phyloP scores from a whole-genome alignment of 1,140 invertebrate genomes.

The Nomia melanderi region DNA sequence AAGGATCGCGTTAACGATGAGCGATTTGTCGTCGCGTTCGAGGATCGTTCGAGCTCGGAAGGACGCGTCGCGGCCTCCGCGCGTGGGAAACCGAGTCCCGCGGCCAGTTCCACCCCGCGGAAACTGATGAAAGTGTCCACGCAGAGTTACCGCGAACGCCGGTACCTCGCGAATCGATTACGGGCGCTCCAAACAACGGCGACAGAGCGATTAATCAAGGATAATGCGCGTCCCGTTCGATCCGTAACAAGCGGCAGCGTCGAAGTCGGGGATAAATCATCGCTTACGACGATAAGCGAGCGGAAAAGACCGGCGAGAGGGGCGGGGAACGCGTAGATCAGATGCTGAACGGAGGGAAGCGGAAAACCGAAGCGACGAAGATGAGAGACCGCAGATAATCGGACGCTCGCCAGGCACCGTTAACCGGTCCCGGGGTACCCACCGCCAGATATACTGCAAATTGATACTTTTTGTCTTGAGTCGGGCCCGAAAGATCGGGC shows the following conservation, averaged over 20 bases:
- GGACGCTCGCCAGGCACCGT: slow-evolving; percentile 35
- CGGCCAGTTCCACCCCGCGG: neutral
- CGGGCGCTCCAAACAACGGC: no score
- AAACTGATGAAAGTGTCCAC: neutral
- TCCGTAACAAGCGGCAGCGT: neutral
- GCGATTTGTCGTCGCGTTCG: slow-evolving; percentile 52
- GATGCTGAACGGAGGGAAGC: slow-evolving; percentile 19
- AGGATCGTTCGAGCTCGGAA: slow-evolving; percentile 2
- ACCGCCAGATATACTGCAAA: slow-evolving; percentile 49
- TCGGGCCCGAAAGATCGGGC: slow-evolving; percentile 41
- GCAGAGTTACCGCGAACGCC: neutral
- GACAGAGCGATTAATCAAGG: no score
- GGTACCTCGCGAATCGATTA: no score
- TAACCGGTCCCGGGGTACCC: slow-evolving; percentile 24
- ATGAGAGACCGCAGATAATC: slow-evolving; percentile 16
- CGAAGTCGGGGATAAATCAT: slow-evolving; percentile 27
- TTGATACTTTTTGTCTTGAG: slow-evolving; percentile 56
- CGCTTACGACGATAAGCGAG: slow-evolving; percentile 12
- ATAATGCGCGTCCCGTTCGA: neutral
- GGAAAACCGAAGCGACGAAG: slow-evolving; percentile 21
- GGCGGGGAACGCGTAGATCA: slow-evolving; percentile 32
- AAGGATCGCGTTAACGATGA: slow-evolving; percentile 55
- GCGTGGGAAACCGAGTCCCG: slow-evolving; percentile 15
- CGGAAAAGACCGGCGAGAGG: no score
- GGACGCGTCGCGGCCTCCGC: neutral